Conservation (phyloP, 2,113 vertebrate genomes). For the Narcine bancroftii region DNA sequence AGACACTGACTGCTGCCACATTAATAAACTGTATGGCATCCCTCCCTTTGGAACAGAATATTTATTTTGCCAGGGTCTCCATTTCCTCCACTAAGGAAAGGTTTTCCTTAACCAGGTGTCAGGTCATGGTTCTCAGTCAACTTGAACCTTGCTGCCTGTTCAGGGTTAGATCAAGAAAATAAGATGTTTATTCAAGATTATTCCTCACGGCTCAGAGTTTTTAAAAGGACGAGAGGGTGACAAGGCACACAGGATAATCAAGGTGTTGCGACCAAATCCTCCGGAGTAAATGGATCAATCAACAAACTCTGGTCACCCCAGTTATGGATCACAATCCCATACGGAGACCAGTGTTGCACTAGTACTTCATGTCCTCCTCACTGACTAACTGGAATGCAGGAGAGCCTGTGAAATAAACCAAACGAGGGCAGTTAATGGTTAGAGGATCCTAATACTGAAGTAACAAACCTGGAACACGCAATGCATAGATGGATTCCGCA, state of each 20-base stretch:
- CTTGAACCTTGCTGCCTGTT: too few species aligned
- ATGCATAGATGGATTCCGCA: neutral
- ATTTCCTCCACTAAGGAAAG: neutral
- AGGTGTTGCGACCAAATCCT: neutral
- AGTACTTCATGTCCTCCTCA: neutral
- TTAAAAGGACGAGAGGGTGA: neutral
- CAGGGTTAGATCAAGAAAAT: neutral
- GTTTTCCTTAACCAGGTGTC: neutral
- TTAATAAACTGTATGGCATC: conserved; percentile 51
- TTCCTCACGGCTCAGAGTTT: neutral
- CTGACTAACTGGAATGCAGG: neutral
- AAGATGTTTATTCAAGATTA: neutral
- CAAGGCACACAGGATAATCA: too few species aligned
- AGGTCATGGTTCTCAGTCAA: neutral
- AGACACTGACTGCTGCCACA: conserved; percentile 59
- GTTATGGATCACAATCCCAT: too few species aligned
- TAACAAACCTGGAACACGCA: neutral
- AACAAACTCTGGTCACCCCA: neutral
- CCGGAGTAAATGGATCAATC: neutral
- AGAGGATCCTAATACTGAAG: neutral
- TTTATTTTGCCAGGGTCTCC: conserved; percentile 42
- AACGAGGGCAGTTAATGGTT: neutral
- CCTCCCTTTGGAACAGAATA: conserved; percentile 59
- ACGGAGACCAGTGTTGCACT: neutral
- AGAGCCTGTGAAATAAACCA: neutral